These are phyloP conservation scores for Cheilosia pagana DNA, from an alignment of 2,888 invertebrate species.

Conservation along the genomic window DNA sequence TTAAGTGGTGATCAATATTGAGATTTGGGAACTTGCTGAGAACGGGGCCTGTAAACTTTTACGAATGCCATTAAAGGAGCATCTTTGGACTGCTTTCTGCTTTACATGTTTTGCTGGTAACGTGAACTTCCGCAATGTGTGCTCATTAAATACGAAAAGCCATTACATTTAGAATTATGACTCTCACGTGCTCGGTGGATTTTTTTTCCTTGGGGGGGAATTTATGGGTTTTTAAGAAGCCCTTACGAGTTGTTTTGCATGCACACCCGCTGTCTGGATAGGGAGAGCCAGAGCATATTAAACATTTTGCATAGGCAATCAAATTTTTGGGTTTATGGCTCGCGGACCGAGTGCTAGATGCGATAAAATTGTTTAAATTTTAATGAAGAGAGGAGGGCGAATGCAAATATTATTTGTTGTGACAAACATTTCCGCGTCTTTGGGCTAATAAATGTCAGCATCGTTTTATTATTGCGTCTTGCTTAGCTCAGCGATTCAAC, in stretches of 20 bases:
- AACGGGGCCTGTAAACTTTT: constrained; percentile 1
- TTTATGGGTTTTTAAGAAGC: constrained; percentile 21
- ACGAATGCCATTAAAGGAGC: constrained; percentile 14
- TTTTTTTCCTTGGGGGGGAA: not conserved
- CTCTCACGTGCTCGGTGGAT: constrained; percentile 7
- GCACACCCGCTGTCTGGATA: no score
- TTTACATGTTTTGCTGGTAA: constrained; percentile 1
- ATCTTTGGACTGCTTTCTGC: not conserved
- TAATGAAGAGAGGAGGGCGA: no score
- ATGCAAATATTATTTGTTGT: no score
- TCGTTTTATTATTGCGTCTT: no score
- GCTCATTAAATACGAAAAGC: not conserved
- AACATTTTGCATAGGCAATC: constrained; percentile 2
- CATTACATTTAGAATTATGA: constrained; percentile 11
- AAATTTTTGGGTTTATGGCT: constrained; percentile 1
- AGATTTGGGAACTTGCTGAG: not conserved
- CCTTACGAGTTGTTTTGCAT: not conserved
- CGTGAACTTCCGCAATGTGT: not conserved
- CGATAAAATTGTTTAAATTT: no score
- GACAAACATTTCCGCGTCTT: no score
- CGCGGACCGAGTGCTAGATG: no score
- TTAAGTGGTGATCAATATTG: constrained; percentile 15
- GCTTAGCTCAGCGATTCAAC: no score
- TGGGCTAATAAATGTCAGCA: no score
- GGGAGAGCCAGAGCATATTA: not conserved